phyloP scores from a whole-genome alignment of 2,797 vertebrate species.

The Gymnopithys bicolor region DNA sequence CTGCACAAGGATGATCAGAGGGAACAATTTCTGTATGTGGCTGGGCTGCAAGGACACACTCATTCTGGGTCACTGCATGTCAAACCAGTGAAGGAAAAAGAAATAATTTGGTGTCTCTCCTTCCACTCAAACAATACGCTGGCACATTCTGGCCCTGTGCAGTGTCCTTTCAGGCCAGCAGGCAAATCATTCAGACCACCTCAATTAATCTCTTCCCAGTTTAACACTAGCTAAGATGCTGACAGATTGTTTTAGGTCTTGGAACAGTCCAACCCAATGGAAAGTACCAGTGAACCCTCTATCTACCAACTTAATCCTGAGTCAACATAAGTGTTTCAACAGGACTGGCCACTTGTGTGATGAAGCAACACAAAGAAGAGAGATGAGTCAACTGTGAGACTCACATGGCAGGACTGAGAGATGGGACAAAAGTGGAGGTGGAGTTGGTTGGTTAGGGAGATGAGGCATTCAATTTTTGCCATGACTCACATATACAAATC shows the following conservation, averaged over 20 bases:
- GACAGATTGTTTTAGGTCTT: neutral
- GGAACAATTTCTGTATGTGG: neutral
- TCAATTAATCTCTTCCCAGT: neutral
- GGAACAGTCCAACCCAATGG: neutral
- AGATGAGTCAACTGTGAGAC: neutral
- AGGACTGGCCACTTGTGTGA: neutral
- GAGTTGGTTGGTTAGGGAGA: neutral
- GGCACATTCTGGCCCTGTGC: neutral
- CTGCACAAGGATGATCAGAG: neutral
- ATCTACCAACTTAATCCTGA: neutral
- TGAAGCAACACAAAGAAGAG: neutral
- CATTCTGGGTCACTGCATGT: neutral
- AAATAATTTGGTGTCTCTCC: neutral
- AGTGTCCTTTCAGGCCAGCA: neutral
- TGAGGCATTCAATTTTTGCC: neutral
- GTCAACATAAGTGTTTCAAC: neutral
- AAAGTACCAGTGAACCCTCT: neutral
- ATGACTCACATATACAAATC: neutral
- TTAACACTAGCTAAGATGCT: neutral
- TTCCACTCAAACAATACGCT: neutral
- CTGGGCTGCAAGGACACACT: neutral
- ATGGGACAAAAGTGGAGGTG: neutral
- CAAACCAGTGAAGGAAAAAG: constrained; percentile 8
- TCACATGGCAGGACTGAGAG: neutral
- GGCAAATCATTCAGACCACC: neutral